Base-by-base conservation (phyloP, 2,888 invertebrate genomes). In the Balanococcus diminutus region DNA sequence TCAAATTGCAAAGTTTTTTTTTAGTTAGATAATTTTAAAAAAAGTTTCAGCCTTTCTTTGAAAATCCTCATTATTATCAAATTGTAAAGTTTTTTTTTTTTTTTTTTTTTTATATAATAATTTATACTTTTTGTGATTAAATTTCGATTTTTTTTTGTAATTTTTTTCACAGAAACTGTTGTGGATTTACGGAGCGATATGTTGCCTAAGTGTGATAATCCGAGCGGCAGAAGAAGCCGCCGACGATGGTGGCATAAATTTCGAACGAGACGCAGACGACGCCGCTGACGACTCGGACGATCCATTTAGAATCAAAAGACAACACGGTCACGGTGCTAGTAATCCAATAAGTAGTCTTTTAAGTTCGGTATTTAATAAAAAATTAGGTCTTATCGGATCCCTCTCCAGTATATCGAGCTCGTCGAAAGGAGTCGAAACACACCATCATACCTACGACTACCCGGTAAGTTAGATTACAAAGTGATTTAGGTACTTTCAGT, bases 301-400 rank as follows among this genome's bases (percentile, higher is more conserved):
- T 84, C 84, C 84, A 22, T 75, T 84, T 19, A 72, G 84, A 39
- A 84, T 46, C 22, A 84, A 84, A 75, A 36, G 84, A 31, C 84
- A 84, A 31, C 84, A 84, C 16, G 75, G 75, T n/a, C 42, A 75
- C 5, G 46, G 16, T n/a, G 42, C 19, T 16, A 1, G 1, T 39
- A 82, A 82, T 82, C 84, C 84, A 19, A 28, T 84, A 39, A 84
- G 19, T 31, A 75, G 51, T n/a, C 67, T 88, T 28, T 84, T 88
- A 42, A 86, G 87, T 22, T 86, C 87, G 19, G 81, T 87, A 14
- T 39, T 87, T 25, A 87, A 87, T 56, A 87, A 87, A 82, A 88
- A 88, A 86, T 81, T 87, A 11, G 82, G 84, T 36, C 56, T 88
- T 19, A 31, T 88, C n/a, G 84, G 86, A 32, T 87, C 87, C 14